Percentiles rank a stretch among this genome's conserved stretches.
These are phyloP conservation scores for Alectoris magna DNA, from an alignment of 2,797 vertebrate species.

Conservation along the genomic window DNA sequence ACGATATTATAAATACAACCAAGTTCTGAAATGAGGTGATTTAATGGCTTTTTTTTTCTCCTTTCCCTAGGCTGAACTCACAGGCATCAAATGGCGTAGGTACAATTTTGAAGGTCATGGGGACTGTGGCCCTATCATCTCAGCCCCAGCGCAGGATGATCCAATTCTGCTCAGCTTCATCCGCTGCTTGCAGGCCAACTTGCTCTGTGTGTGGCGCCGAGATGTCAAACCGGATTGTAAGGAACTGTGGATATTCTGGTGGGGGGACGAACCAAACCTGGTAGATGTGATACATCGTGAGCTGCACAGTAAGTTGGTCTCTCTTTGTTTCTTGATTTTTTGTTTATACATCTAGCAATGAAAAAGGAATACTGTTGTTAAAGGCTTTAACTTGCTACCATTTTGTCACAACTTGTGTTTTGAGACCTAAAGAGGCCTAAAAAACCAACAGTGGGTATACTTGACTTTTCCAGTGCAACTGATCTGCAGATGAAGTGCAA, in stretches of 20 bases:
- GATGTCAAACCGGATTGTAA: constrained; percentile 93
- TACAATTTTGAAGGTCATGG: constrained; percentile 94
- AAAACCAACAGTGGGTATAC: neutral
- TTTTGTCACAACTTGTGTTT: neutral
- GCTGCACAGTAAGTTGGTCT: constrained; percentile 89
- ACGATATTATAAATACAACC: neutral
- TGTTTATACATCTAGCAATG: fast-evolving
- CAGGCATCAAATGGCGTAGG: constrained; percentile 99
- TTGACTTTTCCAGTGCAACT: neutral
- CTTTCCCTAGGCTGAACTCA: constrained; percentile 90
- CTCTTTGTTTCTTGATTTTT: neutral
- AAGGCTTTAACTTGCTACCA: neutral
- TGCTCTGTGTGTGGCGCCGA: constrained; percentile 97
- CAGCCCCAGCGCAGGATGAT: constrained; percentile 96
- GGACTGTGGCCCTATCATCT: constrained; percentile 96
- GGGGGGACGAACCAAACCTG: constrained; percentile 96
- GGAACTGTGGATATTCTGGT: constrained; percentile 99
- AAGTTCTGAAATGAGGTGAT: neutral
- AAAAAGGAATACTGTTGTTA: fast-evolving
- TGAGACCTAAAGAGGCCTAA: neutral
- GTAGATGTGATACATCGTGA: constrained; percentile 94
- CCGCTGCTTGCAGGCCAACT: constrained; percentile 95
- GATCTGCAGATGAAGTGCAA: neutral
- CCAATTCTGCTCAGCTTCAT: constrained; percentile 97
- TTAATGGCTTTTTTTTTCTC: neutral